Percentiles rank a stretch among this genome's conserved stretches.
Evolutionary conservation across 2,888 invertebrate species (phyloP).

Genomic region (Leucoptera coffeella): DNA sequence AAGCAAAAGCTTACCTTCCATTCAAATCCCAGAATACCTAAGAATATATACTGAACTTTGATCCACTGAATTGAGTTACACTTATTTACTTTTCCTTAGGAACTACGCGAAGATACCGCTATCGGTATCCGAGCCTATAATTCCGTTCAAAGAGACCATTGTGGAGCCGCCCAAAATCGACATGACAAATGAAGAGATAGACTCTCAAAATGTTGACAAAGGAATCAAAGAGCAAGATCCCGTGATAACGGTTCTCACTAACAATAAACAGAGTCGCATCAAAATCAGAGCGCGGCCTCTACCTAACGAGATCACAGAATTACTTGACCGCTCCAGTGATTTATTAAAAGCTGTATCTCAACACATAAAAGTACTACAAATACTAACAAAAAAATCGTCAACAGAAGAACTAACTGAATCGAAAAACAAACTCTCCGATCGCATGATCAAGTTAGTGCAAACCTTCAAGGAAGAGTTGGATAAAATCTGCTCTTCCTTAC

Average conservation of each 20-base stretch:
- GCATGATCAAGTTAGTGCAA: constrained; percentile 36
- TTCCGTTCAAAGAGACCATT: constrained; percentile 92
- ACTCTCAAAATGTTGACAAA: constrained; percentile 48
- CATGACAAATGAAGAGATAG: constrained; percentile 81
- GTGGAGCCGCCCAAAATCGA: constrained; percentile 72
- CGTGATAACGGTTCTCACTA: constrained; percentile 55
- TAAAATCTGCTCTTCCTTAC: constrained; percentile 52
- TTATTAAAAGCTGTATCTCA: constrained; percentile 62
- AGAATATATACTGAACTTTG: too few species aligned
- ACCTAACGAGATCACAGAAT: constrained; percentile 61
- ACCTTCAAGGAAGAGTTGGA: constrained; percentile 52
- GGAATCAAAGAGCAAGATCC: constrained; percentile 43
- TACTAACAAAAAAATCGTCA: constrained; percentile 23
- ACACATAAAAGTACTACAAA: constrained; percentile 33
- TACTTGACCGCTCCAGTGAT: constrained; percentile 66
- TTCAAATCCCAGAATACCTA: too few species aligned
- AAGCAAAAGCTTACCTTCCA: too few species aligned
- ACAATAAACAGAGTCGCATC: constrained; percentile 66
- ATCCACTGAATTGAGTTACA: too few species aligned
- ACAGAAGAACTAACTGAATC: constrained; percentile 20
- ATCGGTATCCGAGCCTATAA: constrained; percentile 92
- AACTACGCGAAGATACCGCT: constrained; percentile 79
- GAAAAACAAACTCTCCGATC: constrained; percentile 25
- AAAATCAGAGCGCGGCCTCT: constrained; percentile 73
- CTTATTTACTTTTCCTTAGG: background rate